Percentiles rank a stretch among this genome's conserved stretches.
phyloP scores from a whole-genome alignment of 1,140 invertebrate species.

The Hesperophylax magnus region DNA sequence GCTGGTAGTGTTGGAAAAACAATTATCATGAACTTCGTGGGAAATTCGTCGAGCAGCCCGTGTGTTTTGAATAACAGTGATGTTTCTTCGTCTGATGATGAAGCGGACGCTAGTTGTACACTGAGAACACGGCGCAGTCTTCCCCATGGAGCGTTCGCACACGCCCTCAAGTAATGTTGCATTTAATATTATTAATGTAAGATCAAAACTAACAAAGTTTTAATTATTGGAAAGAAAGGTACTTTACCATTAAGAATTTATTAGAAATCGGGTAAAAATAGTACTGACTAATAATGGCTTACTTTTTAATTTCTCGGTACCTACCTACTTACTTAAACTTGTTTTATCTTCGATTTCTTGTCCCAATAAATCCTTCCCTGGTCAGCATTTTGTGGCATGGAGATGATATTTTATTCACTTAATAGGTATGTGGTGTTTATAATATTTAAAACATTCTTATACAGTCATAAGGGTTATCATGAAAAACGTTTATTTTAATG shows the following conservation, averaged over 20 bases:
- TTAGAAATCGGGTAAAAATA: not conserved
- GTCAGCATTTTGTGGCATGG: too few relatives aligned
- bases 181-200: not conserved
- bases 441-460: too few relatives aligned
- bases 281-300: not conserved
- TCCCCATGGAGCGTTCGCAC: slow-evolving; percentile 39
- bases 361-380: too few relatives aligned
- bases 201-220: not conserved
- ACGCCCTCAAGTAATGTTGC: slow-evolving; percentile 43
- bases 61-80: slow-evolving; percentile 24
- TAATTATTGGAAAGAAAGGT: not conserved
- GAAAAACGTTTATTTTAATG: too few relatives aligned
- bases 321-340: not conserved
- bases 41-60: not conserved
- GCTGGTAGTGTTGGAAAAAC: not conserved
- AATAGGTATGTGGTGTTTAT: too few relatives aligned
- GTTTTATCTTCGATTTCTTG: too few relatives aligned
- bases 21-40: not conserved
- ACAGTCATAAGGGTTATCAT: too few relatives aligned
- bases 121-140: slow-evolving; percentile 40
- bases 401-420: too few relatives aligned
- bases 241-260: not conserved
- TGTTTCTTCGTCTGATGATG: slow-evolving; percentile 31
- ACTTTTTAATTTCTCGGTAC: too few relatives aligned
- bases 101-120: not conserved